Evolutionary conservation across 2,888 invertebrate genomes (phyloP), one percentile per base, ranked within the genome.

Genomic region (Ypsolopha scabrella): DNA sequence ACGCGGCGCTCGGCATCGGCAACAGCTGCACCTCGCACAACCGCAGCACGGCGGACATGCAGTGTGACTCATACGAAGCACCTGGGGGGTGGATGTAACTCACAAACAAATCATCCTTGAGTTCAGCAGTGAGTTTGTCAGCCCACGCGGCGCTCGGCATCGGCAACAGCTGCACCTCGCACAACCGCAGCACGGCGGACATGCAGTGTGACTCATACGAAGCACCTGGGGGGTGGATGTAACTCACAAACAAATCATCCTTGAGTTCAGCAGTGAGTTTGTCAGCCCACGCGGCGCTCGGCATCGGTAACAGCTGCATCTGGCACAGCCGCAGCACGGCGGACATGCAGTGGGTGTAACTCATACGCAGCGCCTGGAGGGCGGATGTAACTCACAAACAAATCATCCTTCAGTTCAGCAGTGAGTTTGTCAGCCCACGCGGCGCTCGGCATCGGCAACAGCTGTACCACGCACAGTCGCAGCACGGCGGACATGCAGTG

Each of bases 271-370:
- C 77, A 0, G 92, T 91, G 13, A 89, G 72, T 33, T 86, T 80
- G 60, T 87, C 88, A 0, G 93, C 93, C 90, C 93, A 91, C 4
- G 88, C 75, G 8, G 82, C 78, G 54, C 91, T 88, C 34, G 90
- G 90, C 60, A 80, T 75, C 0, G 94, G 94, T 8, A 94, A 66
- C n/a, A 89, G 59, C 55, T 88, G 80, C 14, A 79, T 66, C 65
- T 93, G 92, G 0, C 92, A 67, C 33, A 95, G 77, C 14, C 90
- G 88, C 14, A 78, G 65, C 41, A 95, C 87, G 0, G 90, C 88
- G 44, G 92, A 91, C 55, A 93, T 71, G 34, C 90, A 92, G 59
- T 89, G n/a, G n/a, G n/a, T n/a, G 89, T n/a, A n/a, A n/a, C n/a
- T n/a, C n/a, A n/a, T n/a, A n/a, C n/a, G n/a, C n/a, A n/a, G n/a